phyloP scores from a whole-genome alignment of 2,888 invertebrate species.

The Tetragonisca angustula region DNA sequence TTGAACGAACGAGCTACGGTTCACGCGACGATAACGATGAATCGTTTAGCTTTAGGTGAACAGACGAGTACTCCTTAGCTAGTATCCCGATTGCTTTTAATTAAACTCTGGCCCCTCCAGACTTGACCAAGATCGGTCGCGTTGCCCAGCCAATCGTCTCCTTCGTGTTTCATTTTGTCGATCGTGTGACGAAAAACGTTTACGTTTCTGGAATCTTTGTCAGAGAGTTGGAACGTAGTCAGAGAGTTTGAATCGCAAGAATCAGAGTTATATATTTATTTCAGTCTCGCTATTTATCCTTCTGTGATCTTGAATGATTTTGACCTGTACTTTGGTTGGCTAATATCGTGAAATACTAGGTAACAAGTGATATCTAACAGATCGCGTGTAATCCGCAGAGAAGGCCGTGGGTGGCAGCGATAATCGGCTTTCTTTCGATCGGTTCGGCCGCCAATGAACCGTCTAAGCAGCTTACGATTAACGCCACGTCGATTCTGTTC shows the following conservation, averaged over 20 bases:
- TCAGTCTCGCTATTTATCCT: background rate
- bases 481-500: slow-evolving; percentile 47
- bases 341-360: slow-evolving; percentile 26
- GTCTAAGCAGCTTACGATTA: slow-evolving; percentile 52
- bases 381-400: slow-evolving; percentile 41
- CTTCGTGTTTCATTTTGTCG: background rate
- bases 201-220: too few species aligned
- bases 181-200: too few species aligned
- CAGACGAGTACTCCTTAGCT: slow-evolving; percentile 7
- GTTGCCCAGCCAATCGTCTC: background rate
- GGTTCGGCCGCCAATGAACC: slow-evolving; percentile 47
- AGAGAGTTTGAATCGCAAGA: background rate
- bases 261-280: background rate
- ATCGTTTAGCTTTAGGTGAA: slow-evolving; percentile 23
- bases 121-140: background rate
- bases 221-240: too few species aligned
- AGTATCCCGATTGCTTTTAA: slow-evolving; percentile 20
- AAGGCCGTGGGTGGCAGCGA: slow-evolving; percentile 46
- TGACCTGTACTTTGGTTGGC: background rate
- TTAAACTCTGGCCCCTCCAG: slow-evolving; percentile 11
- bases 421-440: slow-evolving; percentile 59
- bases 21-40: slow-evolving; percentile 4
- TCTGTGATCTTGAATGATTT: background rate
- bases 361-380: slow-evolving; percentile 30
- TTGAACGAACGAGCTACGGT: slow-evolving; percentile 22